Percentiles rank a stretch among this genome's conserved stretches.
These are phyloP conservation scores for Hipposideros larvatus DNA, from an alignment of 2,797 vertebrate species.

Conservation along the genomic window DNA sequence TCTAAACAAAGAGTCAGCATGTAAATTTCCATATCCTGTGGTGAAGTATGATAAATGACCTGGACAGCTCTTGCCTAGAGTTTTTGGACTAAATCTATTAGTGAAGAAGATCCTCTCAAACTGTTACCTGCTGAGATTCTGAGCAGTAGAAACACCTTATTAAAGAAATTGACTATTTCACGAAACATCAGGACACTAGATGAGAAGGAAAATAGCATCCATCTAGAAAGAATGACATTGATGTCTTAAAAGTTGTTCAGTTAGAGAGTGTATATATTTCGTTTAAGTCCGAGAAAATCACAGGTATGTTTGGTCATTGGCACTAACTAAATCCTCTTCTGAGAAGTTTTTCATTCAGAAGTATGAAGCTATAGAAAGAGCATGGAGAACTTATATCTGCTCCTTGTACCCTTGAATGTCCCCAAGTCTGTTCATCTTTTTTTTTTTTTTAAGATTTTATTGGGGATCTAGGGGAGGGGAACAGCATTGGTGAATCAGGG, in stretches of 20 bases:
- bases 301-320: not conserved
- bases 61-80: not conserved
- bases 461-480: too few relatives aligned
- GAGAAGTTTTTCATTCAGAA: constrained; percentile 12
- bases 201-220: not conserved
- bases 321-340: not conserved
- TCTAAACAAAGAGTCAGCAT: constrained; percentile 30
- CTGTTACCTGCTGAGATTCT: constrained; percentile 30
- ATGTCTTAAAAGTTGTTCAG: not conserved
- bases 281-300: constrained; percentile 9
- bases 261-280: not conserved
- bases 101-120: not conserved
- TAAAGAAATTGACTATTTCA: constrained; percentile 41
- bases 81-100: constrained; percentile 15
- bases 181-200: not conserved
- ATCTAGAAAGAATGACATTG: not conserved
- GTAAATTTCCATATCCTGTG: constrained; percentile 40
- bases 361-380: not conserved
- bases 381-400: not conserved
- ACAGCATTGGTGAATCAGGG: too few relatives aligned
- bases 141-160: not conserved
- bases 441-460: too few relatives aligned
- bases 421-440: not conserved
- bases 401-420: not conserved
- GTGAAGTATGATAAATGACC: constrained; percentile 5